phyloP scores from a whole-genome alignment of 2,797 vertebrate species.

The Gallinago nigripennis region DNA sequence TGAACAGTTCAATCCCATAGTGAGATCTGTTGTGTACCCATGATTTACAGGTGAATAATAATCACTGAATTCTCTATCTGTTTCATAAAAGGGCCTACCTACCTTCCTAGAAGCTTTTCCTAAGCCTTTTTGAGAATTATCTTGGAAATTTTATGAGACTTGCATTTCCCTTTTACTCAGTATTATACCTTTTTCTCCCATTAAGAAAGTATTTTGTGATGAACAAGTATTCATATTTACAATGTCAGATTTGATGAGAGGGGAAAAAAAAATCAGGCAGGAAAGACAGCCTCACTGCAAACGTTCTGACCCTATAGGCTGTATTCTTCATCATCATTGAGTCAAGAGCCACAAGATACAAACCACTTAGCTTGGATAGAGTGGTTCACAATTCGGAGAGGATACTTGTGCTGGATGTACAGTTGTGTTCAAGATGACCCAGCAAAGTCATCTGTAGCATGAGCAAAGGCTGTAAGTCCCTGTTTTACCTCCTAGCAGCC shows the following conservation, averaged over 20 bases:
- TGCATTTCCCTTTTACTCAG: background rate
- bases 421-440: background rate
- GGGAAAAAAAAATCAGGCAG: background rate
- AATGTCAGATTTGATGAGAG: background rate
- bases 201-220: background rate
- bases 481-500: background rate
- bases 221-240: background rate
- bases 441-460: background rate
- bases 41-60: background rate
- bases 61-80: background rate
- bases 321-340: background rate
- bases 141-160: background rate
- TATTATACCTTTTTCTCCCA: background rate
- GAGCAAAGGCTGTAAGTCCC: background rate
- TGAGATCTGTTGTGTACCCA: fast-evolving
- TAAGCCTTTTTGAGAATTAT: background rate
- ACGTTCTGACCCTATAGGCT: background rate
- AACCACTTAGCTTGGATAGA: background rate
- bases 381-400: background rate
- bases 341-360: background rate
- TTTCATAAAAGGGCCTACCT: background rate
- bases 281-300: background rate
- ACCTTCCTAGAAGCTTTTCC: background rate
- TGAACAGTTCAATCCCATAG: background rate
- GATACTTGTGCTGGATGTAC: background rate